Base-by-base conservation (phyloP, 2,888 invertebrate genomes). In the Drosophila anomelani region DNA sequence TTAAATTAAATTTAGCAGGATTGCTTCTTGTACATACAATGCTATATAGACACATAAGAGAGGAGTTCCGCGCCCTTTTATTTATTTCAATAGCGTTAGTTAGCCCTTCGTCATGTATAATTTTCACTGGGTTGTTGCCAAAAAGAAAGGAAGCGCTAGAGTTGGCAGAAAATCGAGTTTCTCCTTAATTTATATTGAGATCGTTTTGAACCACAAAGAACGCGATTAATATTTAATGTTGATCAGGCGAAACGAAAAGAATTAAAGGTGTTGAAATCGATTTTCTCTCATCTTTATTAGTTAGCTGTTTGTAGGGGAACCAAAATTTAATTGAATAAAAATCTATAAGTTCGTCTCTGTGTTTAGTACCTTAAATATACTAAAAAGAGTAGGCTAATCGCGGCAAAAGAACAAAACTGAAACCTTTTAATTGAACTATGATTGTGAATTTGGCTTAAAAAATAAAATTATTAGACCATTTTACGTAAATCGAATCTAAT, bases 21-120 rank as follows among this genome's bases (percentile, higher is more conserved):
- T 84, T 80, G 76, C 71, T 83, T 78, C 68, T 70, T 74, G 74
- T 78, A 74, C 76, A 74, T 74, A 74, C 76, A 74, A 74, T 74
- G 77, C 73, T 64, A 51, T 71, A 71, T 63, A 71, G 55, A 55
- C 58, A 64, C 58, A 49, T 51, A 51, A 64, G 63, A 62, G 38
- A 67, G 69, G 44, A 73, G 73, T 73, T 57, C 23, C 58, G 47
- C 58, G 59, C 43, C 57, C 53, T 53, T 51, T 15, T 51, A 44
- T 70, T 47, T 70, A 66, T 51, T 68, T 75, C 54, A 43, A 64
- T 54, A 56, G 38, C 43, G 56, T 62, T 74, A 72, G 74, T 73
- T 75, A 73, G 57, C 54, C 43, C 64, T 44, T 66, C 34, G 20
- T 58, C 46, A 23, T 41, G 34, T 32, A 49, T 53, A 29, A 43